phyloP scores from a whole-genome alignment of 2,888 invertebrate genomes.

The Pelosia muscerda region DNA sequence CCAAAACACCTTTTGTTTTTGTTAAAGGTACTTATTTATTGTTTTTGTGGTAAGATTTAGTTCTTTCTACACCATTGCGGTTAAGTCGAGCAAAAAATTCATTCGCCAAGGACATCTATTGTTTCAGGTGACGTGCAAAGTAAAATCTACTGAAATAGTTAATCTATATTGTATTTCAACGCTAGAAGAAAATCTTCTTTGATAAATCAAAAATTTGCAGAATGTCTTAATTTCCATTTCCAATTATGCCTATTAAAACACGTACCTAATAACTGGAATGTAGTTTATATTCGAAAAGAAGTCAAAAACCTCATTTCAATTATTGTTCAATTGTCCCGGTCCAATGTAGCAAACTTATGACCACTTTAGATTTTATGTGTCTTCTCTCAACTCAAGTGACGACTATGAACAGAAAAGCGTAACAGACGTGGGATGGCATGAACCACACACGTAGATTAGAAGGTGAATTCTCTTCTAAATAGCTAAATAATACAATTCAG shows the following conservation, averaged over 20 bases:
- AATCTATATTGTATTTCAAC: constrained; percentile 29
- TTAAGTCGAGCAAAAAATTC: constrained; percentile 46
- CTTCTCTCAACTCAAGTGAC: background rate
- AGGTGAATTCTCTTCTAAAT: too few relatives aligned
- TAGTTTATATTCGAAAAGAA: background rate
- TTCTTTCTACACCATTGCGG: constrained; percentile 42
- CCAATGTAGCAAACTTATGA: constrained; percentile 14
- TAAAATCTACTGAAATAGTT: constrained; percentile 29
- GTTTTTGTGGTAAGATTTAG: constrained; percentile 43
- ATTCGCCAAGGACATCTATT: constrained; percentile 44
- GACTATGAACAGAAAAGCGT: background rate
- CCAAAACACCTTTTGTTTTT: constrained; percentile 57
- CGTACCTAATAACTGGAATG: background rate
- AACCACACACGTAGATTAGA: background rate
- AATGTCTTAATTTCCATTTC: constrained; percentile 1
- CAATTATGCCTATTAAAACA: background rate
- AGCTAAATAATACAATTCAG: too few relatives aligned
- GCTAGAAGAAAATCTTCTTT: constrained; percentile 7
- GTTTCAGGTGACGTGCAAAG: constrained; percentile 43
- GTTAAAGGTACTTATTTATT: constrained; percentile 54
- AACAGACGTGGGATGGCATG: background rate
- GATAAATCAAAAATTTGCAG: constrained; percentile 17
- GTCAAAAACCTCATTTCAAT: constrained; percentile 21
- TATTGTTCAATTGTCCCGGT: constrained; percentile 22
- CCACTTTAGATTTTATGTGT: constrained; percentile 2